These are phyloP conservation scores for Cantharis rufa DNA, from an alignment of 2,888 invertebrate species.

Conservation along the genomic window DNA sequence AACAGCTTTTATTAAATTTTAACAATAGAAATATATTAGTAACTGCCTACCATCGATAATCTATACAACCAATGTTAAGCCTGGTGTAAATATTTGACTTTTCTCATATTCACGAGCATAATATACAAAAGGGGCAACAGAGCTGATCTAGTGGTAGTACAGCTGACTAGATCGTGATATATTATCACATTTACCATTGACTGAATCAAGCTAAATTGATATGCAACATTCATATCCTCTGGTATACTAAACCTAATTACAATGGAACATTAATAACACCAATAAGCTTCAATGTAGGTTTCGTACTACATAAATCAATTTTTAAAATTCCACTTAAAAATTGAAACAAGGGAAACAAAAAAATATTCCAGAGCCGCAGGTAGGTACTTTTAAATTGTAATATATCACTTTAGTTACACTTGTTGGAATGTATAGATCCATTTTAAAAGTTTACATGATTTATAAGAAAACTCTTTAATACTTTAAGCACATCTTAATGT, in stretches of 20 bases:
- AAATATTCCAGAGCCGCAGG: background rate
- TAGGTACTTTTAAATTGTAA: background rate
- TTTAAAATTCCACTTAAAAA: conserved; percentile 14
- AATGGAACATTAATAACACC: conserved; percentile 43
- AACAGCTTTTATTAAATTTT: conserved; percentile 9
- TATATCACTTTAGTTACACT: background rate
- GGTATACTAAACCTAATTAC: conserved; percentile 42
- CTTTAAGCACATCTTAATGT: background rate
- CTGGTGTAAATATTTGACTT: conserved; percentile 36
- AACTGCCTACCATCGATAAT: conserved; percentile 22
- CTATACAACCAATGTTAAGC: conserved; percentile 31
- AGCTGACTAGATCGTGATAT: conserved; percentile 43
- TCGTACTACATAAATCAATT: conserved; percentile 23
- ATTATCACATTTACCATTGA: conserved; percentile 47
- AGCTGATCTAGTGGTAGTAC: conserved; percentile 37
- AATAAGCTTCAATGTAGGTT: conserved; percentile 41
- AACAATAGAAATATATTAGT: conserved; percentile 26
- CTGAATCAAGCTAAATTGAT: conserved; percentile 45
- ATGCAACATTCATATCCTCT: conserved; percentile 46
- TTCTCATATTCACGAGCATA: conserved; percentile 32
- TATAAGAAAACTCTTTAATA: background rate
- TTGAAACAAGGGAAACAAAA: background rate
- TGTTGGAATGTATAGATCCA: background rate
- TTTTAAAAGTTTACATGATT: background rate
- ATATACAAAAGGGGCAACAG: conserved; percentile 34